A percentile compares a stretch with the other conserved stretches of the same genome.
phyloP scores from a whole-genome alignment of 2,888 invertebrate species.

The Sturmia bella region DNA sequence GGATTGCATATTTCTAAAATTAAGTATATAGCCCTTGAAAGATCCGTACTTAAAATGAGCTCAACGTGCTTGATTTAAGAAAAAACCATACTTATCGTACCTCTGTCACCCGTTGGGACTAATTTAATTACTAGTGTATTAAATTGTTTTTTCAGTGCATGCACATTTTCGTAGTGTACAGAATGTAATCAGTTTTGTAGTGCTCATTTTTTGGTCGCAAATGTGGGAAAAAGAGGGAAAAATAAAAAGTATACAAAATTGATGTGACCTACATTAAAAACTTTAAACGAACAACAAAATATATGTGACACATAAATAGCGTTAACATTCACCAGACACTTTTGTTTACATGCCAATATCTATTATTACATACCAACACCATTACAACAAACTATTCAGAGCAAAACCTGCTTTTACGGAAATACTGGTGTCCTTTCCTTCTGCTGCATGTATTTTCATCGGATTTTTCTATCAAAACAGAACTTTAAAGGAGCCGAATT shows the following conservation, averaged over 20 bases:
- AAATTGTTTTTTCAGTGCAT: too few species aligned
- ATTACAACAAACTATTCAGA: conserved; percentile 22
- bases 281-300: conserved; percentile 20
- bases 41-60: too few species aligned
- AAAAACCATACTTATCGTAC: too few species aligned
- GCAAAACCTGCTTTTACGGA: conserved; percentile 38
- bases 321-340: conserved; percentile 7
- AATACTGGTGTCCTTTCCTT: conserved; percentile 30
- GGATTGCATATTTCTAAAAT: too few species aligned
- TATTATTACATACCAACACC: conserved; percentile 23
- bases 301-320: conserved; percentile 24
- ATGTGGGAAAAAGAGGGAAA: neutral
- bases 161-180: too few species aligned
- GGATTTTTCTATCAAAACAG: neutral
- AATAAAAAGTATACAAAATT: conserved; percentile 52
- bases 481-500: conserved; percentile 9
- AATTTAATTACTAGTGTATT: too few species aligned
- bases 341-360: neutral
- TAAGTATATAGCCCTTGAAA: too few species aligned
- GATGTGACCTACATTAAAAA: conserved; percentile 60
- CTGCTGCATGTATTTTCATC: neutral
- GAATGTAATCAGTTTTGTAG: too few species aligned
- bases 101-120: too few species aligned
- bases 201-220: neutral
- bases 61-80: too few species aligned